Base-by-base conservation (phyloP, 2,797 vertebrate genomes). In the Glyptemys insculpta region DNA sequence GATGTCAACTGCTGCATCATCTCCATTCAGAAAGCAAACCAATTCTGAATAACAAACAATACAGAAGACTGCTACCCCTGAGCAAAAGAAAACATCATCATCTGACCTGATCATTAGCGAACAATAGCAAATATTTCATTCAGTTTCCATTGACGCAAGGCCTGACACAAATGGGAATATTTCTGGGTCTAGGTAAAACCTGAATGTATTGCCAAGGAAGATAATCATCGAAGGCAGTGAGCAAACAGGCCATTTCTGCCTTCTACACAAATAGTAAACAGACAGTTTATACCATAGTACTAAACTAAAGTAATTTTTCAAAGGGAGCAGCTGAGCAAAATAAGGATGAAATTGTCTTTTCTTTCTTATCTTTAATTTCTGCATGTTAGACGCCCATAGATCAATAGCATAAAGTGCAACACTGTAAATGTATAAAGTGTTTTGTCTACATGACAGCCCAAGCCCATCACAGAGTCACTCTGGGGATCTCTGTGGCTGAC, bases 11-110 rank as follows among this genome's bases (percentile, higher is more conserved):
- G 44, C 25, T 21, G 8, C 11, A 44, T 93, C 15, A 84, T 86
- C 90, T 95, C 74, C 88, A 81, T 84, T 95, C 65, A 93, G 74
- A 92, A 95, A 54, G 50, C 4, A 81, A 89, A 90, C 72, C 34
- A 92, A 49, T 52, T 93, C 83, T 62, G 27, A 92, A 56, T 6
- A 91, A 68, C 15, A 44, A 92, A 81, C 54, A 83, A 87, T 7
- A 89, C 89, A 94, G 25, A 59, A 93, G 27, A 87, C 31, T 41
- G 44, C 10, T 65, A 37, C 52, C 86, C 68, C 5, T 84, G 91
- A 85, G 37, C 12, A 91, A 95, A 91, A 25, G 53, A 56, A 91
- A 83, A 88, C 89, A 31, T 59, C 79, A 86, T 15, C 31, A 53
- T 59, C 79, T 90, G 44, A 82, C 44, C 37, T 0, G 0, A 89